Evolutionary conservation across 1,140 invertebrate species (phyloP), one percentile per base, ranked within the genome.

Genomic region (Diorhabda elongata): DNA sequence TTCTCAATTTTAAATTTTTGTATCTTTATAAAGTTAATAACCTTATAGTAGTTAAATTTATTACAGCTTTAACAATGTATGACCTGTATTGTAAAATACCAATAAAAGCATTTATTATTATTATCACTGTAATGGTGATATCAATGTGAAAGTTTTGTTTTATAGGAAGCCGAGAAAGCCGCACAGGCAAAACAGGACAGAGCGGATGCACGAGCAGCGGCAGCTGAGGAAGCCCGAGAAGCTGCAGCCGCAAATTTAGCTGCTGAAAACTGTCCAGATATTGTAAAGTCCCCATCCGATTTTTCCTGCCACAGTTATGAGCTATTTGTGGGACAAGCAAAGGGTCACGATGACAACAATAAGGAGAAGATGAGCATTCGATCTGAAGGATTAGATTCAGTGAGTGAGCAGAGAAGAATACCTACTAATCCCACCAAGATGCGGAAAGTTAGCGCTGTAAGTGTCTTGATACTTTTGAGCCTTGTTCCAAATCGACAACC

Each of bases 241-340:
- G 85, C 85, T 43, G 85, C 85, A 41, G 86, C 86, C 41, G 86
- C 85, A 74, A 88, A 86, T 42, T 86, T 85, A 73, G 87, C 87
- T n/a, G 85, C 85, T 9, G 85, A 86, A 45, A 86, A 85, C 69
- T 86, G 81, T 44, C 83, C 85, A 41, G 81, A 81, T 9, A 78
- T 82, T 65, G 86, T 85, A 3, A 94, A 96, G 81, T 95, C 93
- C 44, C 93, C 94, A 5, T 95, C 93, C 56, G 91, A 91, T 77
- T 94, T 91, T 80, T 96, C 94, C 9, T 93, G 91, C 79, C 90
- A 92, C 75, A 95, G 93, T 81, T 95, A 95, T 83, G 94, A 96
- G 82, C 83, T 94, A 61, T 95, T 94, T 83, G 91, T 93, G 63
- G 91, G 90, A 69, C 91, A 93, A 79, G 92, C 93, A 74, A 92